Percentiles rank a stretch among this genome's conserved stretches.
Conservation (phyloP, 2,888 invertebrate species). For the Teinopalpus imperialis region DNA sequence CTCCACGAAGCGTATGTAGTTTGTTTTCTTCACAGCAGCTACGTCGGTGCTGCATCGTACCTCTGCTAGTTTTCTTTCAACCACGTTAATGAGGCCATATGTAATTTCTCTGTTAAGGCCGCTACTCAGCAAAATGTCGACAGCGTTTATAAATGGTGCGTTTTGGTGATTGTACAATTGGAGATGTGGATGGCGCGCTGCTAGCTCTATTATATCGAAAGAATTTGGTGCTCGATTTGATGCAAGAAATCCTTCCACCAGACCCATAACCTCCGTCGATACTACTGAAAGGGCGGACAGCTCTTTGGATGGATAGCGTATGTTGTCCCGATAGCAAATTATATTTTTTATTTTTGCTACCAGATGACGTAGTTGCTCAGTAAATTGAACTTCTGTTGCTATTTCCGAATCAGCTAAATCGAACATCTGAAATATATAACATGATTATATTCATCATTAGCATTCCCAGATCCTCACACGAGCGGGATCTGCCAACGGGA, state of each 20-base stretch:
- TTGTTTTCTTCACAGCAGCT: slow-evolving; percentile 67
- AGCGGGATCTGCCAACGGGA: too few species aligned
- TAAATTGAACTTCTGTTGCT: slow-evolving; percentile 86
- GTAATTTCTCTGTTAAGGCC: slow-evolving; percentile 76
- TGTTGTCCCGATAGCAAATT: slow-evolving; percentile 67
- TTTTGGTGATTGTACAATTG: slow-evolving; percentile 75
- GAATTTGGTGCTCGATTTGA: slow-evolving; percentile 74
- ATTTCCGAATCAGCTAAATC: slow-evolving; percentile 84
- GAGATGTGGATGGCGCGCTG: slow-evolving; percentile 68
- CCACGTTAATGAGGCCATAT: slow-evolving; percentile 73
- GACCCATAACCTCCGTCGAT: slow-evolving; percentile 82
- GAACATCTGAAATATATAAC: slow-evolving; percentile 83
- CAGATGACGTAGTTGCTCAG: slow-evolving; percentile 82
- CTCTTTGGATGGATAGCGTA: slow-evolving; percentile 74
- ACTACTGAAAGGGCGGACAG: slow-evolving; percentile 82
- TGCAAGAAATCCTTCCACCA: slow-evolving; percentile 82
- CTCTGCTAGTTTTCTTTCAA: slow-evolving; percentile 74
- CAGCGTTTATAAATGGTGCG: slow-evolving; percentile 73
- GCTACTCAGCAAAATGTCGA: slow-evolving; percentile 71
- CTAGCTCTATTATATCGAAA: slow-evolving; percentile 71
- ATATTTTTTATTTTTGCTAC: slow-evolving; percentile 77
- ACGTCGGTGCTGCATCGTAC: slow-evolving; percentile 67
- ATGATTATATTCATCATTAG: too few species aligned
- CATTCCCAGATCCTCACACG: too few species aligned
- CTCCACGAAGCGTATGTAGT: slow-evolving; percentile 73